Percentiles rank a stretch among this genome's conserved stretches.
Conservation (phyloP, 2,888 invertebrate species). For the Choreutis nemorana region DNA sequence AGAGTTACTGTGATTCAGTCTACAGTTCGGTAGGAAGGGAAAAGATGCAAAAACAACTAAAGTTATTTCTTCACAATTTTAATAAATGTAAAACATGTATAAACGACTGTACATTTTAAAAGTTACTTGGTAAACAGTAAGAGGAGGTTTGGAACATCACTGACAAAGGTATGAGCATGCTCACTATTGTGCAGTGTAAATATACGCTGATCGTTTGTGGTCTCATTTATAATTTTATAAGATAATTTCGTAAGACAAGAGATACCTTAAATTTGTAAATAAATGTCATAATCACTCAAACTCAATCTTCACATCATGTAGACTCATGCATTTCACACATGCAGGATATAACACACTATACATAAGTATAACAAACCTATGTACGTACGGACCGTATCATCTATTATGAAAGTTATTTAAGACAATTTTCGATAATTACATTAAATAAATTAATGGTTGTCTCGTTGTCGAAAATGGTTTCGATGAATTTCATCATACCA, state of each 20-base stretch:
- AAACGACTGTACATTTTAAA: slow-evolving; percentile 53
- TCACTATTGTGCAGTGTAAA: slow-evolving; percentile 40
- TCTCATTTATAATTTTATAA: slow-evolving; percentile 9
- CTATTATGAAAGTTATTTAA: neutral
- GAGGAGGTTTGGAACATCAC: slow-evolving; percentile 29
- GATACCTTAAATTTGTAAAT: no score
- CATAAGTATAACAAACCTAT: slow-evolving; percentile 31
- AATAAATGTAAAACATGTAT: slow-evolving; percentile 53
- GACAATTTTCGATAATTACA: neutral
- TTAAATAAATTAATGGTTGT: no score
- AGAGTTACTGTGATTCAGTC: no score
- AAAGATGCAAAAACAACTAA: slow-evolving; percentile 2
- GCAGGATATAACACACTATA: slow-evolving; percentile 29
- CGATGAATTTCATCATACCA: neutral
- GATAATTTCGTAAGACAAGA: slow-evolving; percentile 11
- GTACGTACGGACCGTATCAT: slow-evolving; percentile 43
- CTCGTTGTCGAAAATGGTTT: neutral
- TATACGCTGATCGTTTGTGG: slow-evolving; percentile 1
- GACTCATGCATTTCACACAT: slow-evolving; percentile 50
- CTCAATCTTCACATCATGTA: slow-evolving; percentile 38
- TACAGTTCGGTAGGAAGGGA: no score
- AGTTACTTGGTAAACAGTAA: slow-evolving; percentile 35
- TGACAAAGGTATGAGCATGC: slow-evolving; percentile 50
- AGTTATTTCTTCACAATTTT: slow-evolving; percentile 46
- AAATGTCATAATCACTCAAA: slow-evolving; percentile 17